Percentiles rank a stretch among this genome's conserved stretches.
phyloP scores from a whole-genome alignment of 2,113 vertebrate genomes.

The Scartelaos histophorus region DNA sequence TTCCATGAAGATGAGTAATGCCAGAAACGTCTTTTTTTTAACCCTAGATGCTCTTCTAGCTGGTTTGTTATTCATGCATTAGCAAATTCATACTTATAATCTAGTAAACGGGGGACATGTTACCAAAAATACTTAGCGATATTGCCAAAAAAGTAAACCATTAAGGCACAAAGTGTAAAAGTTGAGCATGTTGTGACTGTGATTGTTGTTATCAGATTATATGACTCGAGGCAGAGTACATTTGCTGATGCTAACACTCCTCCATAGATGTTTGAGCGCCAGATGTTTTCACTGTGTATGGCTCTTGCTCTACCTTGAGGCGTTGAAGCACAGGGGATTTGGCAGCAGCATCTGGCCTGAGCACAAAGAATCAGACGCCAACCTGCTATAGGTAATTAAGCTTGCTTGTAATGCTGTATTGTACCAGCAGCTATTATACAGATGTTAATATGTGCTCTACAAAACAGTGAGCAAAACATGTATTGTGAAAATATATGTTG shows the following conservation, averaged over 20 bases:
- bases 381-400: slow-evolving; percentile 15
- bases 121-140: neutral
- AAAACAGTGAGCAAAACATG: neutral
- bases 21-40: no score
- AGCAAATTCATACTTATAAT: no score
- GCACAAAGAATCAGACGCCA: slow-evolving; percentile 3
- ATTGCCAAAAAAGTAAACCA: neutral
- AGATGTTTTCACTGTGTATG: slow-evolving; percentile 8
- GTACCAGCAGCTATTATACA: neutral
- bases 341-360: slow-evolving; percentile 4
- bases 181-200: neutral
- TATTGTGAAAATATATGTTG: neutral
- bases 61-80: no score
- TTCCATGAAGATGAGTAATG: no score
- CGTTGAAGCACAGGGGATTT: neutral
- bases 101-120: neutral
- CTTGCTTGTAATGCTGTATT: neutral
- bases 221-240: neutral
- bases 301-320: slow-evolving; percentile 1
- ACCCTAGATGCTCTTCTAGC: no score
- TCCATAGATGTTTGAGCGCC: neutral
- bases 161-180: neutral
- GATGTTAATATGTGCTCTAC: neutral
- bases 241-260: neutral
- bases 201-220: neutral